These are phyloP conservation scores for Leptodactylus fuscus DNA, from an alignment of 2,113 vertebrate species.

Conservation along the genomic window DNA sequence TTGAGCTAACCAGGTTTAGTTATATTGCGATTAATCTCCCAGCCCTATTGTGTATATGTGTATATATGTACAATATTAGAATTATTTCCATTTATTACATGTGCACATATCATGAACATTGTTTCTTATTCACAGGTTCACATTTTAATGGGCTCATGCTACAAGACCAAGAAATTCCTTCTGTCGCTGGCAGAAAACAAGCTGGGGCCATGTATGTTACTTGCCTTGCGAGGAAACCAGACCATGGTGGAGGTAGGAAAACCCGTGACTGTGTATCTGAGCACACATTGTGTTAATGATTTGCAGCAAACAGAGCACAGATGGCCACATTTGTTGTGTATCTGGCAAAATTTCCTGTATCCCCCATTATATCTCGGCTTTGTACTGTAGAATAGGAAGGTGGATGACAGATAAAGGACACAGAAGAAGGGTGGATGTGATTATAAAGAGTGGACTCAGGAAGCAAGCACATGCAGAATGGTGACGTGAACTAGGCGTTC, in stretches of 20 bases:
- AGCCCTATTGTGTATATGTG: too few species aligned
- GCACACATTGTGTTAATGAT: neutral
- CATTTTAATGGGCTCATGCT: constrained; percentile 98
- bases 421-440: neutral
- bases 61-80: neutral
- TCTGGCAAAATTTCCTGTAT: constrained; percentile 14
- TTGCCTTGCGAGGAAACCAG: constrained; percentile 96
- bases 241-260: constrained; percentile 95
- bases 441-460: neutral
- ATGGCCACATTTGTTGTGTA: neutral
- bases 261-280: neutral
- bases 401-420: constrained; percentile 15
- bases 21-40: too few species aligned
- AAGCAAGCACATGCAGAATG: neutral
- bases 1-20: too few species aligned
- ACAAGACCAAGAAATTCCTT: constrained; percentile 99
- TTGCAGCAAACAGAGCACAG: neutral
- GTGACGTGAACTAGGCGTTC: neutral
- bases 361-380: neutral
- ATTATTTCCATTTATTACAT: neutral
- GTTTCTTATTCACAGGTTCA: constrained; percentile 81
- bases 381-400: neutral
- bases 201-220: constrained; percentile 96
- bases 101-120: neutral
- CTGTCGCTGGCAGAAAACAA: constrained; percentile 98